Percentiles rank a stretch among this genome's conserved stretches.
Evolutionary conservation across 2,113 vertebrate genomes (phyloP).

Genomic region (Aegotheles bennettii): DNA sequence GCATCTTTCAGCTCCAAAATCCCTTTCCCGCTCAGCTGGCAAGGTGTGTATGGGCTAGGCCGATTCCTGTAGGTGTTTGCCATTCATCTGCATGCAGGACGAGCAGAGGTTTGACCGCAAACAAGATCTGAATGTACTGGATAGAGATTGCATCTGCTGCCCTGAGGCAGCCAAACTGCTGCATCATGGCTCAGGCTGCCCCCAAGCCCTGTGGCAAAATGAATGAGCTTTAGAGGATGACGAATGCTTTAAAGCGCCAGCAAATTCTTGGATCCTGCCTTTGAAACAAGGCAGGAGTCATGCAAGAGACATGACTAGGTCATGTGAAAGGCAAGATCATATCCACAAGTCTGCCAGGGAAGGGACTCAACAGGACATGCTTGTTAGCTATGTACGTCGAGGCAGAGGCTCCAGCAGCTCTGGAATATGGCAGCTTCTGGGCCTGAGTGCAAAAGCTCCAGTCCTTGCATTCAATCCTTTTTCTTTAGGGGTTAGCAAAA

Average conservation of each 20-base stretch:
- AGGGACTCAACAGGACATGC: not conserved
- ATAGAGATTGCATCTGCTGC: conserved; percentile 35
- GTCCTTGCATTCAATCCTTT: not conserved
- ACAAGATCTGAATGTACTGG: not conserved
- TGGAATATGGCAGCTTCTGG: not conserved
- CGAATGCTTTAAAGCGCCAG: not conserved
- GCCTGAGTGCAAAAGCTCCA: not conserved
- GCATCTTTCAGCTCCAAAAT: not conserved
- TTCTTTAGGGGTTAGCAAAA: not conserved
- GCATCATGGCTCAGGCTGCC: not conserved
- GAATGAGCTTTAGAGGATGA: not conserved
- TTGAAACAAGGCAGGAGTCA: not conserved
- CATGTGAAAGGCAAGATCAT: not conserved
- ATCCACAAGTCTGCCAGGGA: not conserved
- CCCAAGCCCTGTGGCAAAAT: not conserved
- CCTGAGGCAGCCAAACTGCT: conserved; percentile 1
- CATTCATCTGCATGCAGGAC: not conserved
- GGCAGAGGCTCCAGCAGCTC: not conserved
- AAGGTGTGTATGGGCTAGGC: not conserved
- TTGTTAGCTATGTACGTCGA: rapidly evolving
- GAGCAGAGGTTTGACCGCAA: conserved; percentile 22
- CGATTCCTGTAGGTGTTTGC: conserved; percentile 6
- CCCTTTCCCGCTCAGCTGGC: not conserved
- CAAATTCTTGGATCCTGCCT: not conserved
- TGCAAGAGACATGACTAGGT: not conserved